A percentile compares a stretch with the other conserved stretches of the same genome.
These are phyloP conservation scores for Pachypsylla venusta DNA, from an alignment of 1,140 invertebrate species.

Conservation along the genomic window DNA sequence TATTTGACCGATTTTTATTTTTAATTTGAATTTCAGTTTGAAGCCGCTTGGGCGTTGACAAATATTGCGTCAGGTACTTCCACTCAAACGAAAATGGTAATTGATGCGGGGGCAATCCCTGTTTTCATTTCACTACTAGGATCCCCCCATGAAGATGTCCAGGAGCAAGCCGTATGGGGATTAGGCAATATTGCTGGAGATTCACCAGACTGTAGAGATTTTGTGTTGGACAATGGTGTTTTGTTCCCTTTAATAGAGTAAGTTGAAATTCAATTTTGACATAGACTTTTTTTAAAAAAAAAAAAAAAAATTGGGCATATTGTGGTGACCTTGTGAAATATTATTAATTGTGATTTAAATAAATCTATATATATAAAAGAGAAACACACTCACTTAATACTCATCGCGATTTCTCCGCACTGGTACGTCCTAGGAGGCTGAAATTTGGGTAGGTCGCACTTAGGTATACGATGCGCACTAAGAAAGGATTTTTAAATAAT, in stretches of 20 bases:
- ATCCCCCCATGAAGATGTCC: constrained; percentile 65
- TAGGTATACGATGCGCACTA: too few species aligned
- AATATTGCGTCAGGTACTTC: constrained; percentile 97
- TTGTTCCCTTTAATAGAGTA: constrained; percentile 78
- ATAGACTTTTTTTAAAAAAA: too few species aligned
- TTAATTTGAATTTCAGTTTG: constrained; percentile 67
- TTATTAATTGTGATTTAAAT: not conserved
- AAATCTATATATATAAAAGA: too few species aligned
- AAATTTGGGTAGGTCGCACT: too few species aligned
- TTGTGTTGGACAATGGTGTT: constrained; percentile 72
- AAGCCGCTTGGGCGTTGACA: constrained; percentile 94
- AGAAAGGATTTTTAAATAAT: not conserved
- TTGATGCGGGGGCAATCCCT: constrained; percentile 84
- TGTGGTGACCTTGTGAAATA: not conserved
- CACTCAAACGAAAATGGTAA: constrained; percentile 79
- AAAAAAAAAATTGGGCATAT: too few species aligned
- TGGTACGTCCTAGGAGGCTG: too few species aligned
- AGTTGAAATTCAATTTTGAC: too few species aligned
- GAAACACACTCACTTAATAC: too few species aligned
- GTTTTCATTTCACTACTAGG: constrained; percentile 73
- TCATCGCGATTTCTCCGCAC: too few species aligned
- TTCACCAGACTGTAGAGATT: constrained; percentile 80
- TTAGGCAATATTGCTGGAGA: constrained; percentile 94
- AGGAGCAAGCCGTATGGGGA: constrained; percentile 94
- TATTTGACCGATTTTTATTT: too few species aligned